Base-by-base conservation (phyloP, 2,113 vertebrate species). In the Brachypodius melanocephalos region DNA sequence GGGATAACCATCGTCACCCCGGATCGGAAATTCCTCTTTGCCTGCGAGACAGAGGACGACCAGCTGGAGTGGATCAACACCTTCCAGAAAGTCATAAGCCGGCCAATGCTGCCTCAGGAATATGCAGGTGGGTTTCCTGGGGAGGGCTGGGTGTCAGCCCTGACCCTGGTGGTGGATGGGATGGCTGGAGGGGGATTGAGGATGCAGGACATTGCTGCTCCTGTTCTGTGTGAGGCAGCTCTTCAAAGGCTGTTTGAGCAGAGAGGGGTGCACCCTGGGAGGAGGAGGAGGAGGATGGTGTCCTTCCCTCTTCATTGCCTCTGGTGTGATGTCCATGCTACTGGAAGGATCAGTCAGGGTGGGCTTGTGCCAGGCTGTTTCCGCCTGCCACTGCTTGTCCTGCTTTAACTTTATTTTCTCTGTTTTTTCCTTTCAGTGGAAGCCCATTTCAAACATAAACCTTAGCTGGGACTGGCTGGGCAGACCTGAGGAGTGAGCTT, bases 361-460 rank as follows among this genome's bases (percentile, higher is more conserved):
- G 25, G 45, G 40, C 17, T 62, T 21, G 3, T 9, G 28, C 17
- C 6, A 3, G 20, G 48, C 43, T 14, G 13, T n/a, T 12, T 3
- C 15, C 1, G 1, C 7, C 16, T 21, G 21, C 42, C 29, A 12
- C 46, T 12, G 22, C 48, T n/a, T 26, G 36, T n/a, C 31, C 51
- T 84, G 52, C 26, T 49, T 32, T 92, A 55, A 94, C 28, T 67
- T 54, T 2, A 21, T 62, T 87, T 72, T 36, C 34, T 78, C 17
- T 84, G 7, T 14, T 72, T 59, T 96, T 58, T 93, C 74, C 46
- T 92, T 98, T 36, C 98, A 99, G 99, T 99, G 97, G 99, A 99
- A 96, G 99, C 99, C 88, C 99, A 99, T 97, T 99, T 99, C 96
- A 99, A 99, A 97, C 99, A 99, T 98, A 99, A 99, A 97, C 99